Evolutionary conservation across 1,140 invertebrate genomes (phyloP).

Genomic region (Portunus trituberculatus): DNA sequence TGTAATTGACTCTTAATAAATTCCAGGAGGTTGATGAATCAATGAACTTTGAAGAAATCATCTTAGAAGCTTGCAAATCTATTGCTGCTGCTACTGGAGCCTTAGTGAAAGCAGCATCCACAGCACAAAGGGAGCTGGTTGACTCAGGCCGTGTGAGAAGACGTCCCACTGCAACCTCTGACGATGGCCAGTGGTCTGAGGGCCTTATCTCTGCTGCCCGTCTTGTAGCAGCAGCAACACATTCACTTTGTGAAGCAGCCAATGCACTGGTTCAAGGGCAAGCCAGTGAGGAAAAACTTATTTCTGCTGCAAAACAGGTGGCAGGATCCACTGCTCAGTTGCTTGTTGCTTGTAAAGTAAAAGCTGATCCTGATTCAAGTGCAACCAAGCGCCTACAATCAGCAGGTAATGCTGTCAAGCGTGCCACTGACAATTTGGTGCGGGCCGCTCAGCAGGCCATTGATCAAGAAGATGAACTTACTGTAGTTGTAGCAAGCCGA

Average conservation of each 20-base stretch:
- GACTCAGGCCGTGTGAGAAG: slow-evolving; percentile 85
- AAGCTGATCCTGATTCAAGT: slow-evolving; percentile 96
- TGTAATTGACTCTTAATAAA: slow-evolving; percentile 45
- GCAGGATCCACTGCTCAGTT: slow-evolving; percentile 98
- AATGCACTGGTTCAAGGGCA: slow-evolving; percentile 97
- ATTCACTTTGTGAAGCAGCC: slow-evolving; percentile 97
- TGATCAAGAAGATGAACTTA: slow-evolving; percentile 92
- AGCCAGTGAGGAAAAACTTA: slow-evolving; percentile 96
- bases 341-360: slow-evolving; percentile 98
- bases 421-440: slow-evolving; percentile 98
- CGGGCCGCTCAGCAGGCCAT: slow-evolving; percentile 95
- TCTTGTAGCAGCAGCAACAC: slow-evolving; percentile 97
- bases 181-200: slow-evolving; percentile 92
- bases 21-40: slow-evolving; percentile 91
- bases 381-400: slow-evolving; percentile 89
- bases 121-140: slow-evolving; percentile 96
- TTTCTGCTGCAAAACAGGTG: slow-evolving; percentile 97
- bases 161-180: slow-evolving; percentile 71
- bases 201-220: slow-evolving; percentile 97
- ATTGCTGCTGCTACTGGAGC: slow-evolving; percentile 98
- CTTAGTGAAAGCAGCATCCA: slow-evolving; percentile 96
- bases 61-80: slow-evolving; percentile 98
- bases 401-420: slow-evolving; percentile 98
- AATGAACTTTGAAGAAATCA: slow-evolving; percentile 99
- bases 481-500: slow-evolving; percentile 91